Evolutionary conservation across 23 tunicate genomes (phyloP).

Genomic region (Pegea sp.): DNA sequence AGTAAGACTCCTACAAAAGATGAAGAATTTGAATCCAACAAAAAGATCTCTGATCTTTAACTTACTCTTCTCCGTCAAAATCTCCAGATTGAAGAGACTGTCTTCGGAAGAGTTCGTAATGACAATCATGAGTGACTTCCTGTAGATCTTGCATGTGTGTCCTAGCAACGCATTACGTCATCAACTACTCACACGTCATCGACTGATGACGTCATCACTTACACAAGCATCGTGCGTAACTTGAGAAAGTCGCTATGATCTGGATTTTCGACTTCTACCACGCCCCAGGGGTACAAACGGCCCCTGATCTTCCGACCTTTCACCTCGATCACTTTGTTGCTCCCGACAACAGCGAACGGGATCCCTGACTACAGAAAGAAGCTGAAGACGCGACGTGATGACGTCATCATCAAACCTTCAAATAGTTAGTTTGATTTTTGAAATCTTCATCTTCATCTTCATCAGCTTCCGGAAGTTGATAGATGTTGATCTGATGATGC

Average conservation of each 20-base stretch:
- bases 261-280: constrained; percentile 94
- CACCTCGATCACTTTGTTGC: constrained; percentile 86
- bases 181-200: neutral
- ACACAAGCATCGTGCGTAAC: constrained; percentile 97
- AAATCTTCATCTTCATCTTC: constrained; percentile 99
- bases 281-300: constrained; percentile 98
- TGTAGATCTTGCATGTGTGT: constrained; percentile 99
- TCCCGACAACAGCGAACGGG: constrained; percentile 98
- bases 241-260: constrained; percentile 97
- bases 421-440: constrained; percentile 77
- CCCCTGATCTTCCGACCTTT: constrained; percentile 97
- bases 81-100: constrained; percentile 31
- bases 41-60: too few relatives aligned
- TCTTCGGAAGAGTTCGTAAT: constrained; percentile 90
- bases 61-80: constrained; percentile 16
- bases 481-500: constrained; percentile 57
- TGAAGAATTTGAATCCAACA: neutral
- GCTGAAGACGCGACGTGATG: neutral
- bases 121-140: constrained; percentile 96
- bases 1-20: neutral
- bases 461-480: constrained; percentile 96
- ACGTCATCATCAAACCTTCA: constrained; percentile 19
- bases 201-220: neutral
- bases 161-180: constrained; percentile 3
- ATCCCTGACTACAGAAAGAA: constrained; percentile 3